Percentiles rank a stretch among this genome's conserved stretches.
Conservation (phyloP, 2,113 vertebrate genomes). For the Indri indri region DNA sequence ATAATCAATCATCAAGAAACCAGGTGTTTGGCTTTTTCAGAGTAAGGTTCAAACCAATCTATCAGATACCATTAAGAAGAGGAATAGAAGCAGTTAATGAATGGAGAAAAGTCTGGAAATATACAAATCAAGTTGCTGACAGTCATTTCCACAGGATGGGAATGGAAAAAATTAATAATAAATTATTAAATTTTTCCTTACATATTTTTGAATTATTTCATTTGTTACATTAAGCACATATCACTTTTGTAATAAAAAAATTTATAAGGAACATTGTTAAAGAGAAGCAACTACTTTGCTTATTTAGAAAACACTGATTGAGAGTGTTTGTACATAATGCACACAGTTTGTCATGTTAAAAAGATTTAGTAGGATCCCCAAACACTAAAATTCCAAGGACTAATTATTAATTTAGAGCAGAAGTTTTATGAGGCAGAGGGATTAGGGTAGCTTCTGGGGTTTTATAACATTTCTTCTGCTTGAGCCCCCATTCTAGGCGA, state of each 20-base stretch:
- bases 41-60: not conserved
- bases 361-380: not conserved
- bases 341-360: not conserved
- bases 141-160: not conserved
- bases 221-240: not conserved
- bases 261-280: not conserved
- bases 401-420: not conserved
- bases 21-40: not conserved
- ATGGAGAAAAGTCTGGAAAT: not conserved
- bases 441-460: not conserved
- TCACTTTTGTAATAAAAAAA: slow-evolving; percentile 6
- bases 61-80: not conserved
- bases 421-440: not conserved
- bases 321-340: not conserved
- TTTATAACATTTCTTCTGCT: not conserved
- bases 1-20: not conserved
- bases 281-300: not conserved
- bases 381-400: not conserved
- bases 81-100: not conserved
- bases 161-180: not conserved
- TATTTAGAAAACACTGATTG: not conserved
- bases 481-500: not conserved
- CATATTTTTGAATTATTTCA: not conserved
- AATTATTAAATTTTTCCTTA: not conserved
- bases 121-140: not conserved